Evolutionary conservation across 2,113 vertebrate genomes (phyloP), one percentile per base, ranked within the genome.

Genomic region (Neolamprologus sp.): DNA sequence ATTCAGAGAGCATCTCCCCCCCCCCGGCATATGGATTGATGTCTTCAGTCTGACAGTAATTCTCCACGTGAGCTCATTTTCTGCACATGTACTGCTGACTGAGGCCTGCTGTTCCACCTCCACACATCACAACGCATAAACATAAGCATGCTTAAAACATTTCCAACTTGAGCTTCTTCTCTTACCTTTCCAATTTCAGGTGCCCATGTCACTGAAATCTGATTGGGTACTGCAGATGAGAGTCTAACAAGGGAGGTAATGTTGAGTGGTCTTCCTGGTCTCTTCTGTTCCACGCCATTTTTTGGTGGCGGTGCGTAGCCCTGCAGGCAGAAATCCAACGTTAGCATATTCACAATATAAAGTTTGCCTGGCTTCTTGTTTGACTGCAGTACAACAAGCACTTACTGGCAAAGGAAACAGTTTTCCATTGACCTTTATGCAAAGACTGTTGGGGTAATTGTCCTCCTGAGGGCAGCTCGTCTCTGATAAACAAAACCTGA

Each of bases 351-450:
- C 1, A 7, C 1, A 23, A 3, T 2, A 14, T 37, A 60, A 3
- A 13, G 2, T 12, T 9, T 6, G 4, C 21, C 5, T 4, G 21
- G 4, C 2, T 17, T 78, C 4, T 23, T 26, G 35, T 16, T 71
- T 31, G 45, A 78, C 45, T 79, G 42, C 8, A 75, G 60, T 7
- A 40, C 80, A 71, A 47, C 7, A 9, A 81, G 6, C 37, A 96
- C 98, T 97, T 96, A 99, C 98, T 47, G 98, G 98, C 88, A 99
- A 93, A 4, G 98, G 98, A 92, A 98, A 99, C 19, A 98, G 96
- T 85, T 99, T 99, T 51, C 98, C 98, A 57, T 99, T 99, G 79
- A 99, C 98, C 96, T 99, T 99, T 95, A 99, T 98, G 91, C 98
- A 99, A 19, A 99, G 95, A 95, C 97, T 98, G 95, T 97, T 99